These are phyloP conservation scores for Parazoanthus atlanticus DNA, from an alignment of 92 coral and sea anemone genomes.

Conservation along the genomic window DNA sequence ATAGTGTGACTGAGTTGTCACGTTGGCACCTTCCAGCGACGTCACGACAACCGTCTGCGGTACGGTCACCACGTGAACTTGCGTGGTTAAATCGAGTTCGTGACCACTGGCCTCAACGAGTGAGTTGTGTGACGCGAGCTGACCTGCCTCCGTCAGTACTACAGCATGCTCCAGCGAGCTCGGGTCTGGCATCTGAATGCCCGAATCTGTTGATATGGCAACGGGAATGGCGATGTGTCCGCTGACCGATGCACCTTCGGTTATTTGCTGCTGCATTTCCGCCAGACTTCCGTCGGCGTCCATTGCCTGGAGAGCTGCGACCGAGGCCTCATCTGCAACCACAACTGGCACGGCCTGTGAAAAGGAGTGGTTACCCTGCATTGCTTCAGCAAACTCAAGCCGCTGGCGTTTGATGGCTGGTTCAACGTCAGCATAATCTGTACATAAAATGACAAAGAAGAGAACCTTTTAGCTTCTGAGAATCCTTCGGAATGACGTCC, in stretches of 20 bases:
- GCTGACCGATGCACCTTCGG: constrained; percentile 77
- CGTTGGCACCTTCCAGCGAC: constrained; percentile 74
- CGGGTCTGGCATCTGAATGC: constrained; percentile 81
- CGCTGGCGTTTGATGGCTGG: constrained; percentile 94
- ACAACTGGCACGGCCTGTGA: constrained; percentile 90
- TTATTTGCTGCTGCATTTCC: constrained; percentile 92
- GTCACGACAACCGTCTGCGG: constrained; percentile 92
- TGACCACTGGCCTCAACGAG: constrained; percentile 73
- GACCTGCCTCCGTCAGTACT: constrained; percentile 68
- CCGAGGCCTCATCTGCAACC: constrained; percentile 97
- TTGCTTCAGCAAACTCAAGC: constrained; percentile 80
- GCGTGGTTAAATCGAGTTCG: constrained; percentile 70
- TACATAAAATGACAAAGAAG: not conserved
- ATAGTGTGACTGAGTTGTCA: constrained; percentile 54
- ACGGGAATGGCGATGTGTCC: constrained; percentile 98
- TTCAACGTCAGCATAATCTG: constrained; percentile 73
- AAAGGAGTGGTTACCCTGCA: constrained; percentile 86
- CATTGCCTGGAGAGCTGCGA: constrained; percentile 97
- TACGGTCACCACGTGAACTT: constrained; percentile 73
- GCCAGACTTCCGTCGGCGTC: constrained; percentile 78
- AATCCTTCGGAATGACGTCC: not conserved
- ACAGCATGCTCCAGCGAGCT: constrained; percentile 76
- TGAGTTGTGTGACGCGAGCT: constrained; percentile 55
- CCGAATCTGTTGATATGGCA: constrained; percentile 96
- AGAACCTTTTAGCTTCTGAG: not conserved